Conservation (phyloP, 2,888 invertebrate species). For the Pilophorus perplexus region DNA sequence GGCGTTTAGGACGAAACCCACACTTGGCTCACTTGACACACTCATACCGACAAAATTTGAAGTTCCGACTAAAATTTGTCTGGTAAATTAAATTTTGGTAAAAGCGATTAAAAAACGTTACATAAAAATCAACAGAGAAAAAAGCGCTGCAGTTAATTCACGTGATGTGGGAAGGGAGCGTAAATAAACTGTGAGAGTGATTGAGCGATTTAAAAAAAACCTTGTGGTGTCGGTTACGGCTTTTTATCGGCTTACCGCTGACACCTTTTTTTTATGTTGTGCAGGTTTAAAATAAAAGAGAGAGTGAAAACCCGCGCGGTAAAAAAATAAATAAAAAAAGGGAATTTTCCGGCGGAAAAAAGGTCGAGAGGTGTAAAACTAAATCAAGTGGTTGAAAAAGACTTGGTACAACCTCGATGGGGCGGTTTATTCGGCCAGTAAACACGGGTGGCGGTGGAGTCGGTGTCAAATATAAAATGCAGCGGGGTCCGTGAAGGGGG, state of each 20-base stretch:
- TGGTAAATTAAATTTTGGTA: no score
- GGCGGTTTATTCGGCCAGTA: constrained; percentile 25
- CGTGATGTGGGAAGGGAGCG: constrained; percentile 10
- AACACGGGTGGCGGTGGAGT: constrained; percentile 8
- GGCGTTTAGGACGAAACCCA: no score
- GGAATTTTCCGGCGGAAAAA: background rate
- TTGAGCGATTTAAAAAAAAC: constrained; percentile 17
- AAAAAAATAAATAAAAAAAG: background rate
- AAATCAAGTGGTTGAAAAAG: constrained; percentile 28
- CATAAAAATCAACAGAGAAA: background rate
- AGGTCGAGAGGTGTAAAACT: constrained; percentile 20
- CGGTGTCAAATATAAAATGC: constrained; percentile 31
- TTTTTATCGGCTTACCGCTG: constrained; percentile 23
- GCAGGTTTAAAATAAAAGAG: constrained; percentile 10
- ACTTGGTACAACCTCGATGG: constrained; percentile 14
- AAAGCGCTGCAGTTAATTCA: constrained; percentile 18
- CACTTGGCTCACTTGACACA: no score
- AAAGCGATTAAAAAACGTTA: no score
- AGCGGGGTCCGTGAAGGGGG: background rate
- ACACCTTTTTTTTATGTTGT: constrained; percentile 4
- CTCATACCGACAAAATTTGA: no score
- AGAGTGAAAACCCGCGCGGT: background rate
- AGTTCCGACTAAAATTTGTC: no score
- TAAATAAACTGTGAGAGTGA: constrained; percentile 21
- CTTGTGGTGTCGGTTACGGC: constrained; percentile 10